Evolutionary conservation across 2,888 invertebrate genomes (phyloP), one percentile per base, ranked within the genome.

Genomic region (Aphodius granarius): DNA sequence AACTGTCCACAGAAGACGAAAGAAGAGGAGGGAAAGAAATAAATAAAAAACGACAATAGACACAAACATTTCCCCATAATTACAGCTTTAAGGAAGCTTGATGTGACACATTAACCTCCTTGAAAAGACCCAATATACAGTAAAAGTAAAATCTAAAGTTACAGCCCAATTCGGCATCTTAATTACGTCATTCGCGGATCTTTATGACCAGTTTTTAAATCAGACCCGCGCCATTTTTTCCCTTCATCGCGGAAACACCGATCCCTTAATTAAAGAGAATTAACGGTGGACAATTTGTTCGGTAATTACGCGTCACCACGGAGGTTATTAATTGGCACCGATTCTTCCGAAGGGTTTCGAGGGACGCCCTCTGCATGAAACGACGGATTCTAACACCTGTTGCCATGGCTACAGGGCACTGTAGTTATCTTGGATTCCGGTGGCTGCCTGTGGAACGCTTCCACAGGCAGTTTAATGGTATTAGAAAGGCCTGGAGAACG

Each of bases 351-450:
- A 13, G 43, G 43, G 43, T 9, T 43, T 6, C 43, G 43, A 43
- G 9, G 43, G 43, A 43, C 43, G 43, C 43, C 43, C 43, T 43
- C 43, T 3, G 43, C 43, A 43, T 43, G 43, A 43, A 43, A 43
- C 43, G 43, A 9, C 43, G 1, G 43, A 43, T 43, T 43, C 43
- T 43, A 13, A 43, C 72, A 72, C 72, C 72, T 72, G 72, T 72
- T 72, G 72, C 63, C 72, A 72, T 72, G 43, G 72, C 72, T 72
- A 72, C 72, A 19, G 72, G 18, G 2, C 43, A 9, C 43, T 43
- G 9, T 13, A 43, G 43, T 43, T 43, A 43, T 43, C 43, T 43
- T 6, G 43, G 43, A 43, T 43, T 43, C 43, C 43, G 13, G 43
- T 9, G 43, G 13, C 43, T 9, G 43, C 9, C 13, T 43, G n/a